Base-by-base conservation (phyloP, 2,888 invertebrate genomes). In the Dione vanillae region DNA sequence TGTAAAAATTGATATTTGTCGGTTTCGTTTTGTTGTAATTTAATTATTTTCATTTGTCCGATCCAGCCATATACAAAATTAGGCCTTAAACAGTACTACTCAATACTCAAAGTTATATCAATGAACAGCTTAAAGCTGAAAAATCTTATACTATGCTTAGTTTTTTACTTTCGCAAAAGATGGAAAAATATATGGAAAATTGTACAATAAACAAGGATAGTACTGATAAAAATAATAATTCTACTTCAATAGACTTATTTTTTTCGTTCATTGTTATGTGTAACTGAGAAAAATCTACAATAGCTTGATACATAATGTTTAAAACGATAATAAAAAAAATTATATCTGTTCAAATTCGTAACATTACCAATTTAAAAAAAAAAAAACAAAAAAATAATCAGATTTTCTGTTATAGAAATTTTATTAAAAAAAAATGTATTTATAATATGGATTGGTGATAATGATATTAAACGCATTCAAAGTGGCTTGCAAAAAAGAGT, bases 181-280 rank as follows among this genome's bases (percentile, higher is more conserved):
- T 0, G 37, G 8, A 59, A 16, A 59, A 20, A 41, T 19, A 43
- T 43, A 20, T 27, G n/a, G n/a, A n/a, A 61, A 43, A 20, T 61
- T 45, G n/a, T 16, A 45, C 27, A 61, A 61, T 61, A 61, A 61
- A 61, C 35, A 61, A 45, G n/a, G 10, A 27, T n/a, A n/a, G n/a
- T n/a, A 35, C 43, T 61, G 45, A 27, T 45, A 43, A 45, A 61
- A 61, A 27, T 45, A 61, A 61, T 61, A 61, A 61, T 61, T 61
- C 45, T 35, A 45, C 20, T 11, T 27, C 45, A 45, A 61, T 61
- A 45, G 27, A 61, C 27, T 61, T 27, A 61, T 45, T 61, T 61
- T 45, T 61, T 27, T 61, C 61, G 45, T 61, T 61, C 45, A 0
- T 61, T 35, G 61, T 45, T 45, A 3, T 35, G 61, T 61, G 27